Conservation (phyloP, 2,797 vertebrate genomes). For the Gallinago stenura region DNA sequence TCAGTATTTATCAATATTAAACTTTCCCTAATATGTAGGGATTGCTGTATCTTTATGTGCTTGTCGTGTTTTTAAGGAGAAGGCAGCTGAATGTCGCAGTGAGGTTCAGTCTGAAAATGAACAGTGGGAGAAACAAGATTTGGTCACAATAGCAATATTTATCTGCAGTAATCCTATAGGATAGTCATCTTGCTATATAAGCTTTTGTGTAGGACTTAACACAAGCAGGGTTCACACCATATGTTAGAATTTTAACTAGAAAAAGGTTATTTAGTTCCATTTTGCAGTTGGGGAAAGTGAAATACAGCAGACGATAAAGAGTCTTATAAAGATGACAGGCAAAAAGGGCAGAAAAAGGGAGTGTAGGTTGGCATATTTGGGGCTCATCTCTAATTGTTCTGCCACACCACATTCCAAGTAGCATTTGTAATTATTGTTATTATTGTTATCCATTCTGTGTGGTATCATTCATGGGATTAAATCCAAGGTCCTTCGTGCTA, state of each 20-base stretch:
- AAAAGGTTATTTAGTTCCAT: background rate
- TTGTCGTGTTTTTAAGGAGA: conserved; percentile 9
- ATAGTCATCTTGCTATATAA: background rate
- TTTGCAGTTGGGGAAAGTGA: background rate
- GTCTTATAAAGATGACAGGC: background rate
- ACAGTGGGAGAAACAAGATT: background rate
- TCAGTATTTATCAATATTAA: conserved; percentile 9
- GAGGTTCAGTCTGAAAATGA: background rate
- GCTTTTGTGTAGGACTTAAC: background rate
- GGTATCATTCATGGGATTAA: background rate
- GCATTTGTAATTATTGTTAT: background rate
- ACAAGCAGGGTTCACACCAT: background rate
- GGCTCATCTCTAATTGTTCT: background rate
- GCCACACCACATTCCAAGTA: background rate
- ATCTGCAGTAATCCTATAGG: background rate
- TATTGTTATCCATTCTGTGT: background rate
- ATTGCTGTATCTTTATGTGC: background rate
- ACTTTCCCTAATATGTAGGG: background rate
- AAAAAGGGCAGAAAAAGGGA: background rate
- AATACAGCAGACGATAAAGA: background rate
- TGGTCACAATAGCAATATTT: background rate
- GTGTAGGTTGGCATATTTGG: background rate
- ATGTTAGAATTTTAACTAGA: background rate
- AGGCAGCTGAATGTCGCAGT: background rate
- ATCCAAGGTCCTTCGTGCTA: background rate